These are phyloP conservation scores for Champsocephalus esox DNA, from an alignment of 2,797 vertebrate species.

Conservation along the genomic window DNA sequence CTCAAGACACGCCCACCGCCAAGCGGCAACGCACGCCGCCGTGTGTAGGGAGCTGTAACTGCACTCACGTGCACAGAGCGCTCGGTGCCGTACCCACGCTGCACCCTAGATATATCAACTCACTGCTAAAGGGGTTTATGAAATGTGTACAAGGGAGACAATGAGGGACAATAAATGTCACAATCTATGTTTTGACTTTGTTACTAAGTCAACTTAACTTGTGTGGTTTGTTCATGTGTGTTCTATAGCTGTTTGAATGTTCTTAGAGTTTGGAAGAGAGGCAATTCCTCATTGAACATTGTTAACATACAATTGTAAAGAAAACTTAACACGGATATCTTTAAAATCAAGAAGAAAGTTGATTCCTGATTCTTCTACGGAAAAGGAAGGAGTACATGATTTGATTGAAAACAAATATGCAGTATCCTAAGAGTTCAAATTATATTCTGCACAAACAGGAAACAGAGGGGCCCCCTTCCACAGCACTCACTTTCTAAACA, in stretches of 20 bases:
- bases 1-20: no score
- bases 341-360: not conserved
- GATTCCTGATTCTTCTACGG: not conserved
- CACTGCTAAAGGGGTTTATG: not conserved
- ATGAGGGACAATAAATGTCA: not conserved
- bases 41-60: no score
- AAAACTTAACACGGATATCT: constrained; percentile 16
- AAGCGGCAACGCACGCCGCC: no score
- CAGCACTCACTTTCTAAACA: constrained; percentile 10
- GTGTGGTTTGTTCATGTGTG: not conserved
- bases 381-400: not conserved
- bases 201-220: not conserved
- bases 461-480: not conserved
- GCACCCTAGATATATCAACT: constrained; percentile 13
- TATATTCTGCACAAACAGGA: not conserved
- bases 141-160: not conserved
- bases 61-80: no score
- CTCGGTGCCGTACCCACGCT: not conserved
- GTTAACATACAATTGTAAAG: not conserved
- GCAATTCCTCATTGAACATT: not conserved
- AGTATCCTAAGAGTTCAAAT: not conserved
- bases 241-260: not conserved
- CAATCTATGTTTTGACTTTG: not conserved
- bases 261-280: not conserved
- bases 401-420: not conserved